Evolutionary conservation across 2,113 vertebrate species (phyloP).

Genomic region (Dasypus novemcinctus): DNA sequence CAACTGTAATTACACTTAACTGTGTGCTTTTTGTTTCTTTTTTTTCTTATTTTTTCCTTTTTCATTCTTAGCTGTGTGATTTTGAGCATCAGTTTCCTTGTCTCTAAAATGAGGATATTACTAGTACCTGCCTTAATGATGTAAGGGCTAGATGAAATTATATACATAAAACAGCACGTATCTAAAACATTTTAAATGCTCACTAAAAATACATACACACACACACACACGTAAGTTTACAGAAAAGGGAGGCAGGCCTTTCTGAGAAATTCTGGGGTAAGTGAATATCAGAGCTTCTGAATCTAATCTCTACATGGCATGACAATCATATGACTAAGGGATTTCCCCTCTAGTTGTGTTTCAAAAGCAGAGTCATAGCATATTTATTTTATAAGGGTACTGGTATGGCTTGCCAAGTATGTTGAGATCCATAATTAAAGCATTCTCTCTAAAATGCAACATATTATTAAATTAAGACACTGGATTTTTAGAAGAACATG

Average conservation of each 20-base stretch:
- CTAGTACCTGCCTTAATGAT: background rate
- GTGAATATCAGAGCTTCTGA: background rate
- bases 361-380: background rate
- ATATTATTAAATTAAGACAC: background rate
- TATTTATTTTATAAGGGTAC: background rate
- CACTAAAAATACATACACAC: background rate
- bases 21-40: no score
- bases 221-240: background rate
- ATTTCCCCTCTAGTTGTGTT: background rate
- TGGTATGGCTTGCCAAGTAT: background rate
- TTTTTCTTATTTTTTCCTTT: no score
- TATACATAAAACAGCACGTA: background rate
- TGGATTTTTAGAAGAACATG: background rate
- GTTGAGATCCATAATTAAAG: background rate
- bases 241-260: background rate
- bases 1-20: background rate
- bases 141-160: background rate
- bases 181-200: background rate
- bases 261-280: constrained; percentile 1
- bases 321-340: constrained; percentile 15
- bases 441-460: background rate
- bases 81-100: background rate
- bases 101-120: background rate
- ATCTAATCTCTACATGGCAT: background rate
- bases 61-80: background rate